Evolutionary conservation across 2,113 vertebrate species (phyloP).

Genomic region (Chaetura pelagica): DNA sequence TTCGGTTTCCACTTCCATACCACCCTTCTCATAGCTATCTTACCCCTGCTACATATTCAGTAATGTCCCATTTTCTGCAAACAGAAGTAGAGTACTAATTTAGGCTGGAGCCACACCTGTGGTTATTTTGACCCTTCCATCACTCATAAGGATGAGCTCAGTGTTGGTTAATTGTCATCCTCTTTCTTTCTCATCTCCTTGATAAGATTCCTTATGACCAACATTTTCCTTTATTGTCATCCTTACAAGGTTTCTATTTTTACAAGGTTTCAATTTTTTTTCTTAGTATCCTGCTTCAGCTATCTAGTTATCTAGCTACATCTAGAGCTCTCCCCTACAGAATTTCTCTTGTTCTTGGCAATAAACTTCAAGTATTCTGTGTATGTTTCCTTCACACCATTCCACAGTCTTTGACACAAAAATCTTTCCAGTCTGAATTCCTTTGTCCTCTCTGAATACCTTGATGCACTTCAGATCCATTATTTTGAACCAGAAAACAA

Average conservation of each 20-base stretch:
- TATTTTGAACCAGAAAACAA: background rate
- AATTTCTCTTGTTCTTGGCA: background rate
- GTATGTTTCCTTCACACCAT: background rate
- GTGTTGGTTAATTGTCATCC: background rate
- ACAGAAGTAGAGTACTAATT: background rate
- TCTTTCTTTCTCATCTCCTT: background rate
- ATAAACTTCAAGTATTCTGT: background rate
- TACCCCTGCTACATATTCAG: background rate
- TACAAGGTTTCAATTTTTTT: background rate
- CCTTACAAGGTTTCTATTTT: background rate
- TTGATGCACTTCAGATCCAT: background rate
- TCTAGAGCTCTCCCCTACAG: background rate
- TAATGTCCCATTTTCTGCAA: background rate
- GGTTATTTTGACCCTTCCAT: background rate
- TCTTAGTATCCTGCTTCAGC: background rate
- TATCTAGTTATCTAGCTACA: background rate
- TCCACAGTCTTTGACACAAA: background rate
- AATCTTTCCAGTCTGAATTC: background rate
- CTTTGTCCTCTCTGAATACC: background rate
- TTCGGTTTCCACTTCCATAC: background rate
- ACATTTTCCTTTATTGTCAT: background rate
- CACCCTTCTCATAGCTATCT: background rate
- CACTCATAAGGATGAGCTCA: fast-evolving
- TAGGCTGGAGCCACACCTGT: background rate
- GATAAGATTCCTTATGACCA: background rate